Conservation (phyloP, 2,113 vertebrate genomes). For the Sturnira hondurensis region DNA sequence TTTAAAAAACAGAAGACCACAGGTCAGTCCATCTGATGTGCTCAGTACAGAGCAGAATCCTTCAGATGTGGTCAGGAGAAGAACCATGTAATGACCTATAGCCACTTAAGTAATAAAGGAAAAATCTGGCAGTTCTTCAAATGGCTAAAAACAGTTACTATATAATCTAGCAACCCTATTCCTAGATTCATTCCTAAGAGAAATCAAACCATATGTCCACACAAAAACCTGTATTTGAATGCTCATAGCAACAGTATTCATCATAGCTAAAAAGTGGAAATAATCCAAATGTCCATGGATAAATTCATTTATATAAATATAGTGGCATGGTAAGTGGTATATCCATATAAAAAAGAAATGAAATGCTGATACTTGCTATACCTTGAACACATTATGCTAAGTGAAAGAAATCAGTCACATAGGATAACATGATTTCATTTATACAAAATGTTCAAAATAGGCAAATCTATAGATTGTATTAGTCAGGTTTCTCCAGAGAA, state of each 20-base stretch:
- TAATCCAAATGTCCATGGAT: not conserved
- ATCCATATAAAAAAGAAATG: not conserved
- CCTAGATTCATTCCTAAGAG: not conserved
- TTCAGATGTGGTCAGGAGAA: not conserved
- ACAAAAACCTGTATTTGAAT: not conserved
- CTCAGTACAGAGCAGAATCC: not conserved
- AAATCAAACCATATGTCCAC: not conserved
- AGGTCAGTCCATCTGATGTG: not conserved
- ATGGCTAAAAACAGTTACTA: not conserved
- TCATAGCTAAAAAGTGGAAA: not conserved
- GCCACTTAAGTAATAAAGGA: not conserved
- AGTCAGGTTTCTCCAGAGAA: not conserved
- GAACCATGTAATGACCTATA: not conserved
- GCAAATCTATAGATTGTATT: not conserved
- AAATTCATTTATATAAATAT: not conserved
- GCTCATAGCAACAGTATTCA: not conserved
- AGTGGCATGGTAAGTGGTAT: not conserved
- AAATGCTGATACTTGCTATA: not conserved
- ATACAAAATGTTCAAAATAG: not conserved
- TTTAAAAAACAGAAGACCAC: not conserved
- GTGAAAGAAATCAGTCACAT: not conserved
- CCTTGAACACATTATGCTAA: not conserved
- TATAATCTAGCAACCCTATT: not conserved
- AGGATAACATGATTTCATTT: not conserved
- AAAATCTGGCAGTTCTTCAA: not conserved